Base-by-base conservation (phyloP, 2,113 vertebrate genomes). In the Dicrurus megarhynchus region DNA sequence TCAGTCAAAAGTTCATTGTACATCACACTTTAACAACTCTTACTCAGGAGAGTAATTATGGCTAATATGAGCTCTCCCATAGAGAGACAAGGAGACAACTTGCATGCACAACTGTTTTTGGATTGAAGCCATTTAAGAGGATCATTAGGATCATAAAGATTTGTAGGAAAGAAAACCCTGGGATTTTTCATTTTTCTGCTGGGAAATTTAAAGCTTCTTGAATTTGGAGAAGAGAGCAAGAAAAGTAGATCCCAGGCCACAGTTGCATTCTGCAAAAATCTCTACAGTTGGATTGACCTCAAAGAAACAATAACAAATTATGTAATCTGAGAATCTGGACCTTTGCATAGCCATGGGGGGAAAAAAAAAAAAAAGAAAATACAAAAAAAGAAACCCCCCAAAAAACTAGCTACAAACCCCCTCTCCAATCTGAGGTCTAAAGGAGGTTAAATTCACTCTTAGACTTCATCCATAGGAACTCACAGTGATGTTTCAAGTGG, bases 141-240 rank as follows among this genome's bases (percentile, higher is more conserved):
- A 89, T 87, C 37, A 26, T 92, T 90, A 94, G 41, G 57, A 41
- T 49, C 73, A 50, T 90, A 89, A 94, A 89, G 61, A 82, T 71
- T 57, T 5, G 4, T 42, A 60, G 37, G 37, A 84, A 90, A 84
- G 41, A 89, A 94, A 94, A 93, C 60, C 44, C 52, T 70, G 24
- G 16, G 39, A 67, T 77, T 80, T 90, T 93, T 90, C 37, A 69
- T 75, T 84, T 94, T 92, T 89, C 89, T 92, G 28, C 37, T 73
- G 68, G 79, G 88, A 92, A 77, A 84, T 73, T 60, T 93, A 89
- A 92, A 93, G 53, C 28, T 32, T 56, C 64, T 68, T 82, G 10
- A 73, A 65, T 87, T 46, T 61, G 73, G 23, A 60, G 79, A 28
- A 55, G 22, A 42, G 16, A 92, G 9, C 5, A 17, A 37, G 42